Conservation (phyloP, 2,113 vertebrate genomes). For the Blennius ocellaris region DNA sequence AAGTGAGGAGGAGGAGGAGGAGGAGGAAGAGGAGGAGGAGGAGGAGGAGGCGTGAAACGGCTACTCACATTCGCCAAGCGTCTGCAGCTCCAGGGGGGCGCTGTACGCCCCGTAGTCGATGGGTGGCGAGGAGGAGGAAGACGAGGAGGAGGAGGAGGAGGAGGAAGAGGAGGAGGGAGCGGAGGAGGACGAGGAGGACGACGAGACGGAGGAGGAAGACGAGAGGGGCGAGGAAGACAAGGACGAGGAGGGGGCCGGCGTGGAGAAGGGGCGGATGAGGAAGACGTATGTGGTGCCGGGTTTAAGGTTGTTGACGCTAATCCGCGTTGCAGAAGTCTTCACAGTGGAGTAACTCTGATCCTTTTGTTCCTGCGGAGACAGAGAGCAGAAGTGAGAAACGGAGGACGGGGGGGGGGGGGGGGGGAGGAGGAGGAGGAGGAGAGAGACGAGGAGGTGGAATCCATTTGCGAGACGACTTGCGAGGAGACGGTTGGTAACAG, state of each 20-base stretch:
- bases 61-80: conserved; percentile 91
- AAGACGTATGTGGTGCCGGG: conserved; percentile 94
- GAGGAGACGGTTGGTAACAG: conserved; percentile 22
- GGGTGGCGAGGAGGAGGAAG: conserved; percentile 84
- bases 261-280: conserved; percentile 90
- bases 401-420: not conserved
- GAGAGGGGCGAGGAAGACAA: conserved; percentile 88
- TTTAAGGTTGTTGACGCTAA: conserved; percentile 94
- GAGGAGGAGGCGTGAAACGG: conserved; percentile 29
- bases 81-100: conserved; percentile 93
- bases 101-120: conserved; percentile 89
- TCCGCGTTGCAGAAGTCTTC: conserved; percentile 88
- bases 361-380: conserved; percentile 88
- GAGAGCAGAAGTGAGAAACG: conserved; percentile 30
- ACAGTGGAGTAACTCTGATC: conserved; percentile 95
- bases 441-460: conserved; percentile 51
- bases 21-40: conserved; percentile 35
- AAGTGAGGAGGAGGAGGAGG: conserved; percentile 32
- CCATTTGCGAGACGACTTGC: conserved; percentile 37
- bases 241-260: conserved; percentile 83
- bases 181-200: conserved; percentile 64
- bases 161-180: conserved; percentile 83
- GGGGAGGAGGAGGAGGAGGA: conserved; percentile 30
- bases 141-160: conserved; percentile 85
- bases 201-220: conserved; percentile 83